Base-by-base conservation (phyloP, 2,888 invertebrate genomes). In the Drosophila dives region DNA sequence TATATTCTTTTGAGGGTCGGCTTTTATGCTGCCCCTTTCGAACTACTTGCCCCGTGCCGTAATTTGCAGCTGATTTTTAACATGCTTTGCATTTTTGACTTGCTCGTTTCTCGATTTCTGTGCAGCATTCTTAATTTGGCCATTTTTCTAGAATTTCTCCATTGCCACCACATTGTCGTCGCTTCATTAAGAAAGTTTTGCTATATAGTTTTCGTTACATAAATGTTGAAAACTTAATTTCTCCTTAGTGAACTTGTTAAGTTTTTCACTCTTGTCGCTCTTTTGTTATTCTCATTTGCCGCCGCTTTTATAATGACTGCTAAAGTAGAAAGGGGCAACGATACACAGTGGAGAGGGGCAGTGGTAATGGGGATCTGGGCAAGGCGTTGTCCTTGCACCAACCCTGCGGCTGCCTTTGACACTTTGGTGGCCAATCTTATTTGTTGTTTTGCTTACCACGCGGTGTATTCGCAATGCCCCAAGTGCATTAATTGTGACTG, bases 161-260 rank as follows among this genome's bases (percentile, higher is more conserved):
- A 87, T 72, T 84, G 79, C 77, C 75, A 84, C 80, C 90, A 85
- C 85, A 86, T 84, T 86, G 85, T 89, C 85, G 69, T 79, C 90
- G 84, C 79, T 85, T 86, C 85, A 86, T 86, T 89, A 89, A 80
- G 71, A 84, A 86, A 86, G 88, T 86, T 86, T 86, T 86, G 77
- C 88, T 76, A 84, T 84, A 81, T 81, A 89, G 84, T 87, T 89
- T 87, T 87, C 72, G 85, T 89, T 79, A 76, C 89, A 86, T 89
- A 89, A 85, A 85, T 81, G 85, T 71, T 84, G 85, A 85, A 89
- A 85, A 89, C 85, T 85, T 89, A 84, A 85, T 85, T 85, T 89
- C 88, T 85, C 65, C 82, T 89, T 89, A 86, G 88, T 89, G 90
- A 86, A 86, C 90, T 86, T 87, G 90, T 87, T 87, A 86, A 87